Evolutionary conservation across 2,797 vertebrate genomes (phyloP).

Genomic region (Amblyraja radiata): DNA sequence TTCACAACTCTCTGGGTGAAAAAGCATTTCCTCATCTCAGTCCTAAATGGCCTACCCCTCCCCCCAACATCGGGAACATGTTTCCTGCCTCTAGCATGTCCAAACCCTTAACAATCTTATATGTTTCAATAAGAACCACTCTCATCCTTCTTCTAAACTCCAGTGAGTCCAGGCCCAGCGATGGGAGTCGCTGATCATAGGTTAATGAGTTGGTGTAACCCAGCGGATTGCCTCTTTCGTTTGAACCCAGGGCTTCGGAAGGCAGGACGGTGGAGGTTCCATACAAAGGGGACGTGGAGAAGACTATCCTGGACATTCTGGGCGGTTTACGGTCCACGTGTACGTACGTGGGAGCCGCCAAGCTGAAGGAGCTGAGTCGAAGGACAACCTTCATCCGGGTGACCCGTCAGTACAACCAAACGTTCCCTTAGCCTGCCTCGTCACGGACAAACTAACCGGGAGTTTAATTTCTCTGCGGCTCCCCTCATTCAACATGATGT

Average conservation of each 20-base stretch:
- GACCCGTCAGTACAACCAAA: conserved; percentile 88
- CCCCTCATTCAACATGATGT: neutral
- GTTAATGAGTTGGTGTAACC: neutral
- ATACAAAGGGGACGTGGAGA: conserved; percentile 80
- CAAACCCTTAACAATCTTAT: too few relatives aligned
- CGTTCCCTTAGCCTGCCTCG: conserved; percentile 64
- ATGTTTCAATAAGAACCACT: too few relatives aligned
- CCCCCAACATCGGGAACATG: too few relatives aligned
- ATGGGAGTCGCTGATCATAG: too few relatives aligned
- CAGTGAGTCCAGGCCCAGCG: too few relatives aligned
- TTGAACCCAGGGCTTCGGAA: conserved; percentile 75
- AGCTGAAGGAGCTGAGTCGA: conserved; percentile 90
- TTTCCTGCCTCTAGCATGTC: too few relatives aligned
- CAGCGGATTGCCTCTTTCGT: neutral
- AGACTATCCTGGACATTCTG: conserved; percentile 87
- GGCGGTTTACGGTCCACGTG: conserved; percentile 94
- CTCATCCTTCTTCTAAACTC: too few relatives aligned
- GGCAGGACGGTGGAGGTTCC: conserved; percentile 90
- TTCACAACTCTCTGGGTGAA: too few relatives aligned
- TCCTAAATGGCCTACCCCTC: too few relatives aligned
- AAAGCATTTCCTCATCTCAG: too few relatives aligned
- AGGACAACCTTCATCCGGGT: conserved; percentile 94
- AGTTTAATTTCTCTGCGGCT: neutral
- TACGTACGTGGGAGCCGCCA: conserved; percentile 93
- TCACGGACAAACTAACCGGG: neutral